Evolutionary conservation across 1,140 invertebrate species (phyloP).

Genomic region (Macrobrachium nipponense): DNA sequence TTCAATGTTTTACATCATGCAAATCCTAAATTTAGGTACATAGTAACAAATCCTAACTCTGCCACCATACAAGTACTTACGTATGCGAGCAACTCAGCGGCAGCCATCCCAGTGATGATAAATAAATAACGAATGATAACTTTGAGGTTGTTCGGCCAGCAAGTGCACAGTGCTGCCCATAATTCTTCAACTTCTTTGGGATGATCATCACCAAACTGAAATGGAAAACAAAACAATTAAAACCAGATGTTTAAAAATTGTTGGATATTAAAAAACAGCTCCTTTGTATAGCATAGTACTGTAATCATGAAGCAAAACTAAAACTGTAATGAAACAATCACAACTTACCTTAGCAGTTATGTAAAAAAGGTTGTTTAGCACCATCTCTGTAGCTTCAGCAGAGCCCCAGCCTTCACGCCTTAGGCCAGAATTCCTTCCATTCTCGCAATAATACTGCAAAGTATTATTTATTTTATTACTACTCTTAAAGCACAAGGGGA

Average conservation of each 20-base stretch:
- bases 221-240: not conserved
- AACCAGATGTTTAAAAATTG: not conserved
- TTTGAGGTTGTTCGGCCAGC: slow-evolving; percentile 97
- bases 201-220: slow-evolving; percentile 94
- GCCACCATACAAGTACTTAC: slow-evolving; percentile 73
- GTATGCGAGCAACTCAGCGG: slow-evolving; percentile 88
- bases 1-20: not conserved
- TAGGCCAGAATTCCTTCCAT: slow-evolving; percentile 71
- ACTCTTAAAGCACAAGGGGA: slow-evolving; percentile 27
- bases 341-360: slow-evolving; percentile 90
- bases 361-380: slow-evolving; percentile 98
- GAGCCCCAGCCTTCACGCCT: slow-evolving; percentile 95
- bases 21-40: not conserved
- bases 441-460: slow-evolving; percentile 76
- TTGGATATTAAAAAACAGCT: not conserved
- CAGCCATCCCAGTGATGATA: slow-evolving; percentile 95
- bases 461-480: too few species aligned
- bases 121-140: slow-evolving; percentile 98
- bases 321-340: not conserved
- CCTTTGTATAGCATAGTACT: not conserved
- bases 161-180: slow-evolving; percentile 94
- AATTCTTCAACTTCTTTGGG: slow-evolving; percentile 94
- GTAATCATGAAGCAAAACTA: not conserved
- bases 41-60: not conserved
- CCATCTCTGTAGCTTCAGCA: slow-evolving; percentile 99